Conservation (phyloP, 2,888 invertebrate genomes). For the Lasius platythorax region DNA sequence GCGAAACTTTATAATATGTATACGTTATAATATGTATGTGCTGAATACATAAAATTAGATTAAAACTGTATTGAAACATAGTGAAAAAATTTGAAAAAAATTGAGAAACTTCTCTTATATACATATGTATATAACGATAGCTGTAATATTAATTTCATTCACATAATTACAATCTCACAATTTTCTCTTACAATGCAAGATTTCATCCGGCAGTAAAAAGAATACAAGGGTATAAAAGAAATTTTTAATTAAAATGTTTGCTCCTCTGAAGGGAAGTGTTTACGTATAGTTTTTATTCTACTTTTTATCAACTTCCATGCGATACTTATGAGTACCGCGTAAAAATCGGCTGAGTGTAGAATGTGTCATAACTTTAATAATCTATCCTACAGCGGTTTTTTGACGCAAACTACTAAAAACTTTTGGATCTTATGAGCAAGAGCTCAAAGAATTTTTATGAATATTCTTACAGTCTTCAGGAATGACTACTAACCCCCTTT, state of each 20-base stretch:
- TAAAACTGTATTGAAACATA: not conserved
- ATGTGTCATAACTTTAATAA: constrained; percentile 43
- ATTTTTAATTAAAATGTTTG: constrained; percentile 49
- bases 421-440: constrained; percentile 6
- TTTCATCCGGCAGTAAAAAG: not conserved
- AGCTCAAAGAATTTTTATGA: constrained; percentile 39
- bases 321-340: constrained; percentile 22
- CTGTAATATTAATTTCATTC: not conserved
- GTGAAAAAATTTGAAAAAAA: not conserved
- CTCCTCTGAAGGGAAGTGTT: constrained; percentile 15
- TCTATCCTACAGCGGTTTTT: constrained; percentile 19
- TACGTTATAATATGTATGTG: not conserved
- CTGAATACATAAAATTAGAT: not conserved
- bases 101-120: not conserved
- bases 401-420: constrained; percentile 30
- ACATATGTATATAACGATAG: no score
- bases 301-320: constrained; percentile 30
- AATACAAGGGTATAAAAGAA: not conserved
- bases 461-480: constrained; percentile 6
- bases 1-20: constrained; percentile 27
- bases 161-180: not conserved
- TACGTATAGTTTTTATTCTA: constrained; percentile 1
- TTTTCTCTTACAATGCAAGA: not conserved
- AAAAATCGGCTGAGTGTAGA: constrained; percentile 30
- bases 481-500: not conserved